phyloP scores from a whole-genome alignment of 2,113 vertebrate species.

The Oncorhynchus gorbuscha region DNA sequence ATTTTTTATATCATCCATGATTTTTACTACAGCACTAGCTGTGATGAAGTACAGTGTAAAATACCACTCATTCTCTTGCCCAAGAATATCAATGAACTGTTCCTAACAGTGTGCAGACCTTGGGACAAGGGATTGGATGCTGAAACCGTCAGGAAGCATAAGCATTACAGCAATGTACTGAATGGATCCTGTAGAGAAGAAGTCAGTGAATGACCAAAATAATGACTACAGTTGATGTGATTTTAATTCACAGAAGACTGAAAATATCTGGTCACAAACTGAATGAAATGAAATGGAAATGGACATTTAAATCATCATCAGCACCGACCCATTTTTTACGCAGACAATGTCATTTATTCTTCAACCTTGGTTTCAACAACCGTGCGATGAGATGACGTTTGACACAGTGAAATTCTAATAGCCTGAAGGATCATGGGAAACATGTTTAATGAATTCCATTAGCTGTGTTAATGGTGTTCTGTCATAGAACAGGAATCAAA shows the following conservation, averaged over 20 bases:
- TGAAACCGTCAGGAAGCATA: not conserved
- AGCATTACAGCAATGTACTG: not conserved
- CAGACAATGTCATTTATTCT: not conserved
- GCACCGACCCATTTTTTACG: not conserved
- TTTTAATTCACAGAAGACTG: not conserved
- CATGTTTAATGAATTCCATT: constrained; percentile 59
- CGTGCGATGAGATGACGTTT: not conserved
- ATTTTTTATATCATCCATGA: too few species aligned
- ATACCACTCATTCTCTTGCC: too few species aligned
- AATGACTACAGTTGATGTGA: not conserved
- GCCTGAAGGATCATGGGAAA: constrained; percentile 47
- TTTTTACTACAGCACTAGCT: too few species aligned
- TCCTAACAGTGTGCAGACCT: not conserved
- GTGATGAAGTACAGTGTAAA: too few species aligned
- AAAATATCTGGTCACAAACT: not conserved
- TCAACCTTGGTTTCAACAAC: constrained; percentile 1
- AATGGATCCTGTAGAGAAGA: not conserved
- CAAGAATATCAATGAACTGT: too few species aligned
- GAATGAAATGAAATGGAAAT: not conserved
- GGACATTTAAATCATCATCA: not conserved
- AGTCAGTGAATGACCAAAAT: not conserved
- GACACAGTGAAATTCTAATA: not conserved
- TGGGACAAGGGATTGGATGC: not conserved
- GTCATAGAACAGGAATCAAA: constrained; percentile 55
- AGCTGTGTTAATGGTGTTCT: constrained; percentile 61